Evolutionary conservation across 53 echinoderm and acorn worm genomes (phyloP), one percentile per base, ranked within the genome.

Genomic region (Paracentrotus lividus): DNA sequence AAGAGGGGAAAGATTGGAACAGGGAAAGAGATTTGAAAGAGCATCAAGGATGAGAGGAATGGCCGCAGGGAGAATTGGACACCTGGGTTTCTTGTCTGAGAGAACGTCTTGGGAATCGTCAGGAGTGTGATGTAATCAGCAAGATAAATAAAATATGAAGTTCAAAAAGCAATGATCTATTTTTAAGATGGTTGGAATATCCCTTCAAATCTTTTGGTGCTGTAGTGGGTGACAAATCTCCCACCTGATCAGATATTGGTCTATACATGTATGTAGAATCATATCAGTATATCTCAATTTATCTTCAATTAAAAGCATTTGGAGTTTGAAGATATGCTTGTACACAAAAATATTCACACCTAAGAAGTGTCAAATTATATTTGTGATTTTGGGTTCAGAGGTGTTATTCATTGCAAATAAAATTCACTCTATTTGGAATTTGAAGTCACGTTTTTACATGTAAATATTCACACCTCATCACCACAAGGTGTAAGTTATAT

Each of bases 101-200:
- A 16, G 21, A n/a, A 7, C 58, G 18, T 58, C 90, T 14, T 43
- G 92, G 92, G 92, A 92, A 42, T 58, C 24, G 58, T 4, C 58
- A 40, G 42, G 59, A 91, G 92, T 92, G 92, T 92, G 92, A 92
- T 92, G 92, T 92, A 77, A 92, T 92, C 92, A 78, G 60, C 32
- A 40, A 58, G 52, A 92, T 92, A 26, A 92, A 92, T 92, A 92
- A 90, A 42, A 72, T 66, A 90, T 90, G 44, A 90, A 72, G 90
- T 90, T 90, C 72, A 72, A 72, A n/a, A 72, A 90, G 68, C 90
- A 52, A 66, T 54, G 68, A 90, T 90, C 90, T 89, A 89, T 89
- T 89, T 86, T 86, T 86, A 86, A 86, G 86, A 10, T 86, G 86
- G 9, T 86, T 36, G 38, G 56, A 55, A 53, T 86, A 86, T 56